Percentiles rank a stretch among this genome's conserved stretches.
phyloP scores from a whole-genome alignment of 1,140 invertebrate species.

The Meloidogyne chitwoodi region DNA sequence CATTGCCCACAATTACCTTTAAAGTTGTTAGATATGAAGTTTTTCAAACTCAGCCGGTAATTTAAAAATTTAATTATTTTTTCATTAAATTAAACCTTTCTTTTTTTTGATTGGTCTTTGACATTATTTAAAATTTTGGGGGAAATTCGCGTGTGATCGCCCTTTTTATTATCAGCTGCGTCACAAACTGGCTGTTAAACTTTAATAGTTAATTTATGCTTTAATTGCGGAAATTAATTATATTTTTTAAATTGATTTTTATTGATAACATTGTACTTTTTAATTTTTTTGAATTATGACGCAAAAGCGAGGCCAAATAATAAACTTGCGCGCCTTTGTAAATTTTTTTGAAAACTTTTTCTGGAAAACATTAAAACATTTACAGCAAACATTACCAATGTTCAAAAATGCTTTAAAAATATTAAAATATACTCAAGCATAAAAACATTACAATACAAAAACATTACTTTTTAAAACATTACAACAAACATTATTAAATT shows the following conservation, averaged over 20 bases:
- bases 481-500: slow-evolving; percentile 7
- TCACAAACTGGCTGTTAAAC: not conserved
- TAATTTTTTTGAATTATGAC: not conserved
- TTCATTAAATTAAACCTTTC: not conserved
- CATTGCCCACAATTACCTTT: slow-evolving; percentile 52
- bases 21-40: slow-evolving; percentile 56
- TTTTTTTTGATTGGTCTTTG: not conserved
- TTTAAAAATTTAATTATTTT: not conserved
- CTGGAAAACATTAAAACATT: not conserved
- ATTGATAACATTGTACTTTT: not conserved
- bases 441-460: too few species aligned
- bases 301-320: not conserved
- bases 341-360: not conserved
- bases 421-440: too few species aligned
- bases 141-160: not conserved
- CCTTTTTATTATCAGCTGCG: not conserved
- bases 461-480: not conserved
- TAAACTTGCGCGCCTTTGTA: not conserved
- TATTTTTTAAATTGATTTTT: not conserved
- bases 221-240: not conserved
- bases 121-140: not conserved
- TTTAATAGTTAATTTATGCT: not conserved
- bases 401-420: too few species aligned
- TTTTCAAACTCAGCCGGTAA: slow-evolving; percentile 50
- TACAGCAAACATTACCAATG: too few species aligned